Percentiles rank a stretch among this genome's conserved stretches.
These are phyloP conservation scores for Bombus affinis DNA, from an alignment of 1,140 invertebrate genomes.

Conservation along the genomic window DNA sequence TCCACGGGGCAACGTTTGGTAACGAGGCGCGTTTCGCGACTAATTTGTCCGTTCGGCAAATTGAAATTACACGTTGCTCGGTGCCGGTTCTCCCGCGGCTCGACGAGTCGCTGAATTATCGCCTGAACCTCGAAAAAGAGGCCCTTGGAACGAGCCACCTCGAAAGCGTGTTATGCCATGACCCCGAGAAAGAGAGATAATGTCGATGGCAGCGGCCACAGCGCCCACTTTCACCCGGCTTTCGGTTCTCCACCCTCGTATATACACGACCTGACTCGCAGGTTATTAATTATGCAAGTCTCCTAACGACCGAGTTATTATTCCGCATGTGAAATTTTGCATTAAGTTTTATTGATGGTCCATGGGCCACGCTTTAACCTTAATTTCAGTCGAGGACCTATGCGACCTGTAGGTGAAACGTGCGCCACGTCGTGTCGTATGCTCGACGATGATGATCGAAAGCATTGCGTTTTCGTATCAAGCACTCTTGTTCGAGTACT, in stretches of 20 bases:
- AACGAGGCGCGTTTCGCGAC: slow-evolving; percentile 59
- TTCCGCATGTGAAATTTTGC: slow-evolving; percentile 43
- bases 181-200: slow-evolving; percentile 43
- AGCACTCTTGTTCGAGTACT: no score
- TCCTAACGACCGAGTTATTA: slow-evolving; percentile 48
- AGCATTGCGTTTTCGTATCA: neutral
- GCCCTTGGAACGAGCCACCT: slow-evolving; percentile 24
- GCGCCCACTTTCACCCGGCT: slow-evolving; percentile 59
- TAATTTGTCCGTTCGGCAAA: slow-evolving; percentile 70
- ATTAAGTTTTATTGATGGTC: slow-evolving; percentile 41
- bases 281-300: slow-evolving; percentile 55
- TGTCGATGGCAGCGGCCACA: slow-evolving; percentile 5
- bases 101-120: slow-evolving; percentile 56
- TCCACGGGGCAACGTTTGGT: slow-evolving; percentile 38
- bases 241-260: slow-evolving; percentile 53
- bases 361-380: slow-evolving; percentile 34
- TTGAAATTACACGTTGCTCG: slow-evolving; percentile 71
- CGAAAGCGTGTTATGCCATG: neutral
- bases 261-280: slow-evolving; percentile 3
- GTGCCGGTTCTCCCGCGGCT: slow-evolving; percentile 21
- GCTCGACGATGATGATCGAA: slow-evolving; percentile 19
- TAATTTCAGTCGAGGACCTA: slow-evolving; percentile 18
- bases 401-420: slow-evolving; percentile 15
- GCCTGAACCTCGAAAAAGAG: slow-evolving; percentile 26
- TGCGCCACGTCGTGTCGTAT: neutral